A percentile compares a stretch with the other conserved stretches of the same genome.
phyloP scores from a whole-genome alignment of 37 sponge, comb jelly and placozoan genomes.

The Axinella damicornis region DNA sequence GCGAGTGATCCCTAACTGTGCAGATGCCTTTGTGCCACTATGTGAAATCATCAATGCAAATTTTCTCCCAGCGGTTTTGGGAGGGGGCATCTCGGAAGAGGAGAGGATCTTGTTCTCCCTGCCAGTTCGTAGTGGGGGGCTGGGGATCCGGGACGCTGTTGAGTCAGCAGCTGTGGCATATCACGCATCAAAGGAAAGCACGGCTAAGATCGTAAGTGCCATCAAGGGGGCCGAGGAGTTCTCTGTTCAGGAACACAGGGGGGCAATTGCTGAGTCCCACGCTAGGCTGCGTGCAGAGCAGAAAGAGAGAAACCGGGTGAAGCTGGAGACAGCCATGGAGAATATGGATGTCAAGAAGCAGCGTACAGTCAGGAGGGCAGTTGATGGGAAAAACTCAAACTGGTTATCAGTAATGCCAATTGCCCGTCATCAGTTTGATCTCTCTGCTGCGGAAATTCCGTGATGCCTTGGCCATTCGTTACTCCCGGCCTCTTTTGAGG shows the following conservation, averaged over 20 bases:
- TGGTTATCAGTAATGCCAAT: slow-evolving; percentile 41
- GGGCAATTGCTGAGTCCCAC: neutral
- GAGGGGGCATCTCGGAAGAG: too few species aligned
- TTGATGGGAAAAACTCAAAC: slow-evolving; percentile 37
- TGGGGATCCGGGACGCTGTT: slow-evolving; percentile 1
- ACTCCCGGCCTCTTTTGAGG: slow-evolving; percentile 1
- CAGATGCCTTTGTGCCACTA: slow-evolving; percentile 20
- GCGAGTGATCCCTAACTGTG: slow-evolving; percentile 18
- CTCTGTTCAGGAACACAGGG: slow-evolving; percentile 13
- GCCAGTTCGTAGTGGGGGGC: too few species aligned
- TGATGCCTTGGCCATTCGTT: slow-evolving; percentile 51
- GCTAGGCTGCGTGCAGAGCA: neutral
- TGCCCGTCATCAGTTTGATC: slow-evolving; percentile 35
- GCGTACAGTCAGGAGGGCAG: slow-evolving; percentile 18
- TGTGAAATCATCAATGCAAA: neutral
- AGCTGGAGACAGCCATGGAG: neutral
- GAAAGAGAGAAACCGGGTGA: neutral
- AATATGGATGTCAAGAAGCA: slow-evolving; percentile 13
- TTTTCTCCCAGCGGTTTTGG: too few species aligned
- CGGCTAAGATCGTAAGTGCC: neutral
- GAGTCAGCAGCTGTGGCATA: slow-evolving; percentile 1
- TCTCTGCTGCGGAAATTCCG: slow-evolving; percentile 37
- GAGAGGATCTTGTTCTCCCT: too few species aligned
- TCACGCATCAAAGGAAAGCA: neutral
- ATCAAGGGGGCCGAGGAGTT: slow-evolving; percentile 30